Evolutionary conservation across 2,113 vertebrate species (phyloP), one percentile per base, ranked within the genome.

Genomic region (Pterocles gutturalis): DNA sequence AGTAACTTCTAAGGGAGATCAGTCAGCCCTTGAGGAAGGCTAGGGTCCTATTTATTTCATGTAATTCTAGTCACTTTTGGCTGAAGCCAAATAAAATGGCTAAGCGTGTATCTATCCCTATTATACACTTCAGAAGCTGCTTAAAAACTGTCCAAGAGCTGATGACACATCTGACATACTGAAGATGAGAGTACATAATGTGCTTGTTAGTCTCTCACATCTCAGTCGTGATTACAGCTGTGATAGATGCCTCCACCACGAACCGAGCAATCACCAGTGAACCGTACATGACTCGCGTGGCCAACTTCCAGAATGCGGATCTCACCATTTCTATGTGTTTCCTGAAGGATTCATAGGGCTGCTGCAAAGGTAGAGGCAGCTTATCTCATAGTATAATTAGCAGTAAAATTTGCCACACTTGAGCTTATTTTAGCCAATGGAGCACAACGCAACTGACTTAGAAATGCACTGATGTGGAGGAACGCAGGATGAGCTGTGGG

Each of bases 251-350:
- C 41, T 90, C 58, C 76, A 81, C 55, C 31, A 43, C 33, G 57
- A 83, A 76, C 31, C 14, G 13, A 72, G 66, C 70, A 61, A 53
- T 77, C 54, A 53, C 34, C 38, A 51, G 22, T 43, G 66, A 80
- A 41, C 7, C 13, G 6, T 33, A 29, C 0, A 2, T 1, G 2
- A 83, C 46, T 73, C 9, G 0, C 7, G 26, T 41, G 76, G 51
- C 67, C 83, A 19, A 7, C 70, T 83, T 70, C 62, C 72, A 71
- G 46, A 13, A 12, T 11, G 9, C 0, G 0, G 19, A 4, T 5
- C 58, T 69, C 62, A 22, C 62, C 33, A 10, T 10, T 55, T 34
- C 49, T 26, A 6, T 43, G 1, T 2, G 0, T 4, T 67, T 93
- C 51, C 38, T 22, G 46, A 13, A 78, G 61, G 48, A 48, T 29